A percentile compares a stretch with the other conserved stretches of the same genome.
Conservation (phyloP, 2,113 vertebrate species). For the Triplophysa siluroides region DNA sequence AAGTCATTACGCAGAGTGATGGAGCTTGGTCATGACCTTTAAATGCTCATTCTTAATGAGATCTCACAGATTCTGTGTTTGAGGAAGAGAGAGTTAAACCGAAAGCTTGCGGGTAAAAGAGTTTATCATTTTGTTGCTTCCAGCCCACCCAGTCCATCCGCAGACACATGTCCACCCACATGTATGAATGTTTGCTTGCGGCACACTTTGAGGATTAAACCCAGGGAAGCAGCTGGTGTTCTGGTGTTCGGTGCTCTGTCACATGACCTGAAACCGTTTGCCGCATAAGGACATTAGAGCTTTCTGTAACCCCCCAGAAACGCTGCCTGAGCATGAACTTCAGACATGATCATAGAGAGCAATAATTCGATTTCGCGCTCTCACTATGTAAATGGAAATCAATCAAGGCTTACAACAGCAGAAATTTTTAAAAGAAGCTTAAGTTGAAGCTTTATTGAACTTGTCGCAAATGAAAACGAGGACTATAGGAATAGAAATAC, state of each 20-base stretch:
- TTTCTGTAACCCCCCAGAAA: slow-evolving; percentile 13
- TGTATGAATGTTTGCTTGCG: not conserved
- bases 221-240: slow-evolving; percentile 13
- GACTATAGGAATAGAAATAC: not conserved
- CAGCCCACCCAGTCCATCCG: not conserved
- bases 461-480: not conserved
- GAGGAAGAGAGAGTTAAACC: not conserved
- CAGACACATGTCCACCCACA: slow-evolving; percentile 21
- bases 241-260: not conserved
- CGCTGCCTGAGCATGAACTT: not conserved
- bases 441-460: not conserved
- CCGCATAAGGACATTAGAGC: slow-evolving; percentile 7
- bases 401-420: slow-evolving; percentile 3
- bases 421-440: not conserved
- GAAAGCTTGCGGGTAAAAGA: not conserved
- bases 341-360: slow-evolving; percentile 7
- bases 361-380: slow-evolving; percentile 23
- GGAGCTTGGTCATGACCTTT: too few species aligned
- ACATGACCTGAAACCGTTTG: slow-evolving; percentile 30
- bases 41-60: not conserved
- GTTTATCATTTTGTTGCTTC: not conserved
- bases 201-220: slow-evolving; percentile 23
- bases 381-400: slow-evolving; percentile 6
- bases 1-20: too few species aligned
- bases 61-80: not conserved